phyloP scores from a whole-genome alignment of 64 coral and sea anemone species.

The Acropora tenuis region DNA sequence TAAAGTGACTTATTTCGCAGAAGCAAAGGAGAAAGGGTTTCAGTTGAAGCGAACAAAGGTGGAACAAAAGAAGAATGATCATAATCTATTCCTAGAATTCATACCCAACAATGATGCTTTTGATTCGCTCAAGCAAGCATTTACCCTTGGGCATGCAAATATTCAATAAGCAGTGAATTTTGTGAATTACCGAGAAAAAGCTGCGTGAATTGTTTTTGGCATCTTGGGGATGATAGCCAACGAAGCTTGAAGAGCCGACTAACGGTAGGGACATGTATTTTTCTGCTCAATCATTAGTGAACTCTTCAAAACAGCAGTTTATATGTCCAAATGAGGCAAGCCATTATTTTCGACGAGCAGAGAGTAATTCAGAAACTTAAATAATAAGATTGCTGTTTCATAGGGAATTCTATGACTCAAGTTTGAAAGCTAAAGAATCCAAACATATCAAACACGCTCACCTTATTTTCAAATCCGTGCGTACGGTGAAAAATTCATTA shows the following conservation, averaged over 20 bases:
- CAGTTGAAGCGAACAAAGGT: not conserved
- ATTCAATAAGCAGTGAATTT: not conserved
- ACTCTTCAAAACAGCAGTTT: not conserved
- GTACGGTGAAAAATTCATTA: too few species aligned
- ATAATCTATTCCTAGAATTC: not conserved
- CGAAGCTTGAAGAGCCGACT: not conserved
- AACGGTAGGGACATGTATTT: not conserved
- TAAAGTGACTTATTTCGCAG: too few species aligned
- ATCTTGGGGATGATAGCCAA: not conserved
- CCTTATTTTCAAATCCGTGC: too few species aligned
- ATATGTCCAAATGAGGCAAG: not conserved
- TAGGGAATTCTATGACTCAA: not conserved
- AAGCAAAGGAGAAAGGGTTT: too few species aligned
- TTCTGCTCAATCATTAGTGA: not conserved
- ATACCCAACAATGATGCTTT: not conserved
- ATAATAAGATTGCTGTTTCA: not conserved
- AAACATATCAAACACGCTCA: not conserved
- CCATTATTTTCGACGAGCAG: not conserved
- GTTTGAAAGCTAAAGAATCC: not conserved
- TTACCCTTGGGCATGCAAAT: not conserved
- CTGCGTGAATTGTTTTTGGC: not conserved
- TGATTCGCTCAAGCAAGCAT: not conserved
- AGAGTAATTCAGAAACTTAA: not conserved
- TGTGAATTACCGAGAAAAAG: not conserved
- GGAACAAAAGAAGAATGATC: not conserved